Evolutionary conservation across 2,113 vertebrate species (phyloP), one percentile per base, ranked within the genome.

Genomic region (Excalfactoria chinensis): DNA sequence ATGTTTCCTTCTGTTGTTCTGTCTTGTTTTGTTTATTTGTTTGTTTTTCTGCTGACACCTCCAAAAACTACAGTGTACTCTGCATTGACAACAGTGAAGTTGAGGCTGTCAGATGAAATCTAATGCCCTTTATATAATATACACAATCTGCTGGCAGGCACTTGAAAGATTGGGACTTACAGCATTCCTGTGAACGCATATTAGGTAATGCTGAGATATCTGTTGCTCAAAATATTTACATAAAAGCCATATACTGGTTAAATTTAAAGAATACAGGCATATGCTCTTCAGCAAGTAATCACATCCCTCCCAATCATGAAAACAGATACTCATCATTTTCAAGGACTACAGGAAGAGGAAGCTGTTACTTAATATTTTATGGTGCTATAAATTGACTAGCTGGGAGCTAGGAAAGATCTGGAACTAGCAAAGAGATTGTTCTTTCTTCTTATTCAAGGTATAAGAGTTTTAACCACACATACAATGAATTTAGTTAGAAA

Each of bases 351-450:
- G 81, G 72, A 74, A 88, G 86, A 92, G 88, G 80, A 96, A 93
- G 81, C 72, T 92, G 93, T 86, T 95, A 67, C 84, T 94, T 93
- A 85, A 89, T 80, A 78, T 93, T 96, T 96, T 93, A 90, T 83
- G 68, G 84, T 44, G 91, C 74, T 86, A 48, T 82, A 88, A 81
- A 80, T 93, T 95, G 94, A 95, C 95, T 95, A 92, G 91, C 84
- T 94, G 81, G 58, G 69, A 96, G 84, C 78, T 43, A 85, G 79
- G 68, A 93, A 71, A 91, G 9, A 23, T 88, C 76, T 86, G 70
- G 72, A 86, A 78, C 25, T 70, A 40, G 23, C 16, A 66, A 84
- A 82, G 66, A 25, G 30, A 85, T 21, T 18, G 34, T 28, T 66
- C 77, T 76, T 80, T 56, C 11, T 88, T 93, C 69, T 79, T 56